A percentile compares a stretch with the other conserved stretches of the same genome.
Evolutionary conservation across 2,888 invertebrate genomes (phyloP).

Genomic region (Oegoconia quadripuncta): DNA sequence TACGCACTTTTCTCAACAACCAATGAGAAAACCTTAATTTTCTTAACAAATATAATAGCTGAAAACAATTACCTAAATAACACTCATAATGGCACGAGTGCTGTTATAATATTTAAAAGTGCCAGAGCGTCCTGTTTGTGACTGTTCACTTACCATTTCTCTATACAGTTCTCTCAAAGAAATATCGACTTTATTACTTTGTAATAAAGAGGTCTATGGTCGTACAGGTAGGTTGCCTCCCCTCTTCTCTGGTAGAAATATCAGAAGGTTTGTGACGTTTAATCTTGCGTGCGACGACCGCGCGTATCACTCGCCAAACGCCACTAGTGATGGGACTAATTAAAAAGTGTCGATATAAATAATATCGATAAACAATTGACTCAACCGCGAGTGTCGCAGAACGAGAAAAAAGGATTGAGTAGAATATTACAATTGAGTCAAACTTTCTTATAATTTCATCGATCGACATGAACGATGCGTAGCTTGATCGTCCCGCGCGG

Average conservation of each 20-base stretch:
- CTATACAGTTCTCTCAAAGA: not conserved
- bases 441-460: too few relatives aligned
- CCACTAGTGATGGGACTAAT: conserved; percentile 38
- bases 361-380: conserved; percentile 24
- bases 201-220: conserved; percentile 25
- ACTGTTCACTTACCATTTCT: conserved; percentile 39
- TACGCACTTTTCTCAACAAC: too few relatives aligned
- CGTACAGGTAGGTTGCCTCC: conserved; percentile 26
- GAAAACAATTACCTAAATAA: too few relatives aligned
- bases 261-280: conserved; percentile 75
- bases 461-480: too few relatives aligned
- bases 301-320: conserved; percentile 69
- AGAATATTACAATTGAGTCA: too few relatives aligned
- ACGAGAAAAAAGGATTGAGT: too few relatives aligned
- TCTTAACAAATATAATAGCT: too few relatives aligned
- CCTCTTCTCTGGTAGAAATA: conserved; percentile 27
- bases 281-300: conserved; percentile 75
- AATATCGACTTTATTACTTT: conserved; percentile 29
- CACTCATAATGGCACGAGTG: conserved; percentile 5
- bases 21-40: too few relatives aligned
- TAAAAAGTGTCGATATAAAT: conserved; percentile 14
- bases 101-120: conserved; percentile 19
- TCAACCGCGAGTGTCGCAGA: too few relatives aligned
- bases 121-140: conserved; percentile 49
- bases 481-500: too few relatives aligned